phyloP scores from a whole-genome alignment of 2,113 vertebrate genomes.

The Poeciliopsis occidentalis region DNA sequence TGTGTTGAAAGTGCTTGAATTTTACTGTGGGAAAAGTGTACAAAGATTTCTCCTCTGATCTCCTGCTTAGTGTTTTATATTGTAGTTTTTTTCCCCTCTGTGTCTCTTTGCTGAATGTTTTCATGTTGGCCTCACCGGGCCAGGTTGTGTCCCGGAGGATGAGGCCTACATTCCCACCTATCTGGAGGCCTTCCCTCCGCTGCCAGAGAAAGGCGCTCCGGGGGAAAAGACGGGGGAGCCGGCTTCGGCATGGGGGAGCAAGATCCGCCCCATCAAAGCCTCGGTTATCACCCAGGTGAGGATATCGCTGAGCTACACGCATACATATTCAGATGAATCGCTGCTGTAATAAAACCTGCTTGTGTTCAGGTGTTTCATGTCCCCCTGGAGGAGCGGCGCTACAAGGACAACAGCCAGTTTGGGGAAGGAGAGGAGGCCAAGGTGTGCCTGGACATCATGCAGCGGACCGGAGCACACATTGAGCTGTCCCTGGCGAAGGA shows the following conservation, averaged over 20 bases:
- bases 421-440: conserved; percentile 84
- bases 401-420: conserved; percentile 87
- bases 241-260: conserved; percentile 75
- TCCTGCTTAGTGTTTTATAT: background rate
- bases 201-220: conserved; percentile 80
- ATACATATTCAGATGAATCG: background rate
- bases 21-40: no score
- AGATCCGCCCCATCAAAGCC: conserved; percentile 81
- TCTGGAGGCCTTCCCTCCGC: conserved; percentile 81
- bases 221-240: conserved; percentile 78
- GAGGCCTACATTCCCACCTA: conserved; percentile 83
- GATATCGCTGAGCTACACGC: background rate
- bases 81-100: background rate
- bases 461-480: conserved; percentile 83
- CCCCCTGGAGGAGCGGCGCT: conserved; percentile 83
- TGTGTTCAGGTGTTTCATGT: conserved; percentile 81
- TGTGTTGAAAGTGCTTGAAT: no score
- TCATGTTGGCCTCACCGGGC: conserved; percentile 10
- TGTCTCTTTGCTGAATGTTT: background rate
- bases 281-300: conserved; percentile 84
- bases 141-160: conserved; percentile 82
- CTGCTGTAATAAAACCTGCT: background rate
- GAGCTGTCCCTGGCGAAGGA: conserved; percentile 86
- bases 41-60: background rate
- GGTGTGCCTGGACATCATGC: conserved; percentile 84